phyloP scores from a whole-genome alignment of 2,888 invertebrate species.

The Sinodicranocentrus sp. region DNA sequence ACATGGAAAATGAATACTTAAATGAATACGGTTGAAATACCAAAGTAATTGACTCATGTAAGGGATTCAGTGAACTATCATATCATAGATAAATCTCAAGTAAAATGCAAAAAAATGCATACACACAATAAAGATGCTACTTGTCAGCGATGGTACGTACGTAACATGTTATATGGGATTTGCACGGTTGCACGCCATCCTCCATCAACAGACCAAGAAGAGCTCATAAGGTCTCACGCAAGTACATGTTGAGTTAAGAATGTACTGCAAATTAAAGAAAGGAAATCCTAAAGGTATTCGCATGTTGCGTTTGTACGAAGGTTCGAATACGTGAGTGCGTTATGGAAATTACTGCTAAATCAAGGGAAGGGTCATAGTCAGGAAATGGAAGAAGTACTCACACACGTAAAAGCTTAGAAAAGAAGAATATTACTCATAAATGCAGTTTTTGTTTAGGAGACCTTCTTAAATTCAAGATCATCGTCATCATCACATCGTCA shows the following conservation, averaged over 20 bases:
- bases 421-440: constrained; percentile 4
- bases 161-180: not conserved
- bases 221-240: constrained; percentile 14
- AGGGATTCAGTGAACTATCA: too few relatives aligned
- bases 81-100: too few relatives aligned
- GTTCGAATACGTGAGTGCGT: not conserved
- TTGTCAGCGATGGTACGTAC: too few relatives aligned
- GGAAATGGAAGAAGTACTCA: constrained; percentile 48
- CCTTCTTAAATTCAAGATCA: constrained; percentile 62
- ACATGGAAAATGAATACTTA: too few relatives aligned
- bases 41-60: too few relatives aligned
- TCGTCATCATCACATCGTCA: constrained; percentile 10
- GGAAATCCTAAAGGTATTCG: not conserved
- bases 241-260: not conserved
- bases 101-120: too few relatives aligned
- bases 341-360: constrained; percentile 55
- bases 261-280: not conserved
- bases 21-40: too few relatives aligned
- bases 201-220: too few relatives aligned
- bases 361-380: constrained; percentile 65
- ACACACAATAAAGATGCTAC: too few relatives aligned
- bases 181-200: constrained; percentile 1
- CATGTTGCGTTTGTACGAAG: not conserved
- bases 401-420: not conserved
- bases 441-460: constrained; percentile 42